These are phyloP conservation scores for Lucilia sericata DNA, from an alignment of 1,140 invertebrate species.

Conservation along the genomic window DNA sequence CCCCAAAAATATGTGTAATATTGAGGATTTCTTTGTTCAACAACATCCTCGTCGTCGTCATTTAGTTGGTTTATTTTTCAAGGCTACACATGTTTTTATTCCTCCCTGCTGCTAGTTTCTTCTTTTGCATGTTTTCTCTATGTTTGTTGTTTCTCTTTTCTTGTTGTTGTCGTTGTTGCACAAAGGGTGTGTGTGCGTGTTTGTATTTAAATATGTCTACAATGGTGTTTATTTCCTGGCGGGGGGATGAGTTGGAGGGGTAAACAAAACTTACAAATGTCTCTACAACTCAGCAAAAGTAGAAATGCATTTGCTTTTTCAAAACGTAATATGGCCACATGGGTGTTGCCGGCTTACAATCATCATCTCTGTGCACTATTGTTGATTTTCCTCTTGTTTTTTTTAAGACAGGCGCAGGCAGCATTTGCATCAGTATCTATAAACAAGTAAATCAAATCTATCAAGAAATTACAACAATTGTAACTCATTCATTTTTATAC, in stretches of 20 bases:
- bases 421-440: not conserved
- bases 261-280: slow-evolving; percentile 26
- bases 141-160: not conserved
- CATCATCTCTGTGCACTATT: slow-evolving; percentile 14
- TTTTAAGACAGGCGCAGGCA: slow-evolving; percentile 35
- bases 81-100: slow-evolving; percentile 22
- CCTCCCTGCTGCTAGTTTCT: not conserved
- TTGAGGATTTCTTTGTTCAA: slow-evolving; percentile 36
- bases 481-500: slow-evolving; percentile 2
- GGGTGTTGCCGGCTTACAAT: slow-evolving; percentile 37
- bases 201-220: too few relatives aligned
- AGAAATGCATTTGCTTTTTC: slow-evolving; percentile 28
- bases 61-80: slow-evolving; percentile 2
- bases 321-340: slow-evolving; percentile 6
- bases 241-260: slow-evolving; percentile 36
- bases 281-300: slow-evolving; percentile 17
- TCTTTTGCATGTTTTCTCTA: not conserved
- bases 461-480: slow-evolving; percentile 11
- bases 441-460: slow-evolving; percentile 25
- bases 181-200: not conserved
- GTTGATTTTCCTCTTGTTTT: not conserved
- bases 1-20: not conserved
- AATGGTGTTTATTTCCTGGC: not conserved
- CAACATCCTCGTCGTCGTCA: not conserved
- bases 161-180: not conserved